Conservation (phyloP, 2,888 invertebrate species). For the Noctua pronuba region DNA sequence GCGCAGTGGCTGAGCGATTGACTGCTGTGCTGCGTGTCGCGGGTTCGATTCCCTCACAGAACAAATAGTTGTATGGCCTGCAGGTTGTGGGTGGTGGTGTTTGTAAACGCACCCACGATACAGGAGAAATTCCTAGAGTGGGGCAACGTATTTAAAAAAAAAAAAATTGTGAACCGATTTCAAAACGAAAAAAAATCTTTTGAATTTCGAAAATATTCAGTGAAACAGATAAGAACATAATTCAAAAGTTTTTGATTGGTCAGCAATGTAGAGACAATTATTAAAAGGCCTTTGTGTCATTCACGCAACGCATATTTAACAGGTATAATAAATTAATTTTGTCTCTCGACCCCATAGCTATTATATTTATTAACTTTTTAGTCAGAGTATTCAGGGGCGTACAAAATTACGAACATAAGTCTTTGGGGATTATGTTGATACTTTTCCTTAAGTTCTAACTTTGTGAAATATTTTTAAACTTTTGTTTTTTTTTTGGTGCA, state of each 20-base stretch:
- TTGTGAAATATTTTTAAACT: neutral
- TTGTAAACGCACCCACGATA: neutral
- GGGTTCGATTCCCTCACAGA: neutral
- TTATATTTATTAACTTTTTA: neutral
- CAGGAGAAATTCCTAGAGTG: too few species aligned
- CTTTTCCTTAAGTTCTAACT: neutral
- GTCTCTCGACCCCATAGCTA: slow-evolving; percentile 1
- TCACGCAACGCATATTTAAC: neutral
- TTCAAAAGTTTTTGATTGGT: neutral
- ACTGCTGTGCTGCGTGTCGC: neutral
- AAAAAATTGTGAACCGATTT: too few species aligned
- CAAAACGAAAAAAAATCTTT: neutral
- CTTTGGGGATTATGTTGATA: neutral
- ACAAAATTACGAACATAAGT: neutral
- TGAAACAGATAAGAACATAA: neutral
- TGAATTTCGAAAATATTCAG: neutral
- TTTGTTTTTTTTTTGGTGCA: neutral
- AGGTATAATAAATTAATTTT: neutral
- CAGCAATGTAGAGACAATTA: neutral
- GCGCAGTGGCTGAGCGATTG: neutral
- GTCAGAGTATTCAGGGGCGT: neutral
- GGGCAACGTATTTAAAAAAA: too few species aligned
- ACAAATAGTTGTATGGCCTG: neutral
- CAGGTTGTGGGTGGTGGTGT: neutral
- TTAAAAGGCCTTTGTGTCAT: neutral